Conservation (phyloP, 2,797 vertebrate genomes). For the Melanotaenia maccullochi region DNA sequence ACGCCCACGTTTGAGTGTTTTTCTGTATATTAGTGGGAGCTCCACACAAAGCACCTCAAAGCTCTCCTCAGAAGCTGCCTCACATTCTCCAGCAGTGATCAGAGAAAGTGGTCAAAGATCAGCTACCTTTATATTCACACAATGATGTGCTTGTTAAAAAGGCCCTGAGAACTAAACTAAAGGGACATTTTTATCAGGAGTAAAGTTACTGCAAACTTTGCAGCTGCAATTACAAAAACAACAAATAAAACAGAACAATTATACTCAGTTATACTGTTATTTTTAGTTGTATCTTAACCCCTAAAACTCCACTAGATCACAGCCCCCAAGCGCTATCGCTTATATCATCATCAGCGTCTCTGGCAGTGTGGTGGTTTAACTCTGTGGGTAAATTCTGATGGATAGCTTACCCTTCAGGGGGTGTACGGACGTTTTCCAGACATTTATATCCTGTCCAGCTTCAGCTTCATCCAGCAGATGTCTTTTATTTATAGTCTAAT, state of each 20-base stretch:
- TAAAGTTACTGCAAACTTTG: not conserved
- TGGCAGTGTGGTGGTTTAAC: too few species aligned
- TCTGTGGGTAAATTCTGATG: too few species aligned
- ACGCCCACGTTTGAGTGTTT: slow-evolving; percentile 23
- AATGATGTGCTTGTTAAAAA: slow-evolving; percentile 16
- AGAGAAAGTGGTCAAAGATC: slow-evolving; percentile 36
- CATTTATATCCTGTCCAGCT: too few species aligned
- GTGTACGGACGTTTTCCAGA: too few species aligned
- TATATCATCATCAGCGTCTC: too few species aligned
- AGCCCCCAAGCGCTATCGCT: too few species aligned
- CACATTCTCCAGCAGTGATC: slow-evolving; percentile 44
- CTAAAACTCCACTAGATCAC: too few species aligned
- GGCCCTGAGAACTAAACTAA: not conserved
- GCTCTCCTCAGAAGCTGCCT: slow-evolving; percentile 38
- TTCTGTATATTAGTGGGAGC: not conserved
- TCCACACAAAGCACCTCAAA: slow-evolving; percentile 41
- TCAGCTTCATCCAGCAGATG: too few species aligned
- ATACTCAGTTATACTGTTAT: too few species aligned
- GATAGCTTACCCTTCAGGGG: too few species aligned
- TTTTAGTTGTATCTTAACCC: too few species aligned
- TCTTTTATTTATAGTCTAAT: too few species aligned
- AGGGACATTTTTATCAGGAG: not conserved
- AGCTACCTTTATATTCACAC: slow-evolving; percentile 27
- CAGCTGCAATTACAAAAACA: not conserved
- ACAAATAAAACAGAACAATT: not conserved